Evolutionary conservation across 2,113 vertebrate species (phyloP).

Genomic region (Hemiscyllium ocellatum): DNA sequence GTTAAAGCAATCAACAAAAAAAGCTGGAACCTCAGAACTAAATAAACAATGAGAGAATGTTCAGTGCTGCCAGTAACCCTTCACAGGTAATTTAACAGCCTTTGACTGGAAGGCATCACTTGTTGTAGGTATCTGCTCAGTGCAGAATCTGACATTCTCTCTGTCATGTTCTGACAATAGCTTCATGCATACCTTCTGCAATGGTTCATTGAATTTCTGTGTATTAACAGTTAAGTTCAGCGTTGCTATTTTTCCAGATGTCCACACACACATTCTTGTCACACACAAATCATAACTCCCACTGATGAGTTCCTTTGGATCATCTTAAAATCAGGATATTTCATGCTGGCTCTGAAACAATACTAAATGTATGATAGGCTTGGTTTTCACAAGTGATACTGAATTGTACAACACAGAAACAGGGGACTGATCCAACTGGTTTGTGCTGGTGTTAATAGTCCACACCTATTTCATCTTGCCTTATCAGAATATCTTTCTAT

Average conservation of each 20-base stretch:
- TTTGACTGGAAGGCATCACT: constrained; percentile 60
- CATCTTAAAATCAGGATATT: not conserved
- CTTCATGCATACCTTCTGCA: constrained; percentile 45
- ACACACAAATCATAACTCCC: not conserved
- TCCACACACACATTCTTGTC: constrained; percentile 40
- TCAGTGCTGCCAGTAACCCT: constrained; percentile 60
- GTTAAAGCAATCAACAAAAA: constrained; percentile 59
- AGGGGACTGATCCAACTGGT: not conserved
- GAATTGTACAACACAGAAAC: not conserved
- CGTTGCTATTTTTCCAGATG: constrained; percentile 44
- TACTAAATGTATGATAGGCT: not conserved
- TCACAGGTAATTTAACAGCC: constrained; percentile 62
- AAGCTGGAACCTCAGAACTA: constrained; percentile 61
- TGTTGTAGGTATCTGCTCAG: constrained; percentile 55
- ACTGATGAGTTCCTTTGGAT: not conserved
- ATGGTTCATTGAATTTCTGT: constrained; percentile 42
- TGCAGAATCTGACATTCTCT: constrained; percentile 61
- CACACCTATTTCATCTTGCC: not conserved
- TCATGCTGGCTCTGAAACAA: not conserved
- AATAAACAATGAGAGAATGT: constrained; percentile 63
- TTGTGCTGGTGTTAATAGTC: not conserved
- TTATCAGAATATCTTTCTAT: not conserved
- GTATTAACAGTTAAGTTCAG: constrained; percentile 40
- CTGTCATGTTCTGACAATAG: constrained; percentile 51
- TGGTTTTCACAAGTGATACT: not conserved